Base-by-base conservation (phyloP, 2,797 vertebrate genomes). In the Columba guinea region DNA sequence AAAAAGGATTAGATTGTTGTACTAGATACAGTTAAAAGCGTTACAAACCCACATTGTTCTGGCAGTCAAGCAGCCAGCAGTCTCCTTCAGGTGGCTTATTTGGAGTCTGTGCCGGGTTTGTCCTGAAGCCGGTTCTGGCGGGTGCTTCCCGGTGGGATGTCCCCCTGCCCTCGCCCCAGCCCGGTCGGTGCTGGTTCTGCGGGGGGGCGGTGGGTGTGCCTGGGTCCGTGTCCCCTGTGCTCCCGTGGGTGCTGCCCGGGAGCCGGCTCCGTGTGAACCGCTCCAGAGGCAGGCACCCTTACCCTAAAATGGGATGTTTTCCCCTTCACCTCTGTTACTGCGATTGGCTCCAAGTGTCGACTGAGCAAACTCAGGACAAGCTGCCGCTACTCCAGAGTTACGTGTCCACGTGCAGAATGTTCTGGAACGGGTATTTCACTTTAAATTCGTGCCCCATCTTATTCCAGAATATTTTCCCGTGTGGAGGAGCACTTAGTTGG, bases 401-500 rank as follows among this genome's bases (percentile, higher is more conserved):
- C 0, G 0, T 4, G 17, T 52, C 56, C 83, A 28, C 1, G 1
- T 84, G 90, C 24, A 18, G 94, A 94, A 94, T 60, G 15, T 93
- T 95, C 94, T 52, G 5, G 95, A 96, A 71, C 20, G 24, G 60
- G 64, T 80, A 60, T 91, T 93, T 76, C 68, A 2, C 90, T 96
- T 95, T 89, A 93, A 94, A 95, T 96, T 92, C 88, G 73, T 23
- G 58, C 37, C 81, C 83, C 2, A 0, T 93, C 80, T 94, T 70
- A 24, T 37, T 94, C 94, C 68, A 51, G 91, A 93, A 93, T 88
- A 56, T 81, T 94, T 95, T 89, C 76, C 46, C 1, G 15, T 13
- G 65, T 94, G 55, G 84, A 90, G 93, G 77, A 95, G 94, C 88
- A 89, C 95, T 95, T 93, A 92, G 95, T 91, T 87, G 91, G 90